Conservation (phyloP, 2,113 vertebrate genomes). For the Urocynchramus pylzowi region DNA sequence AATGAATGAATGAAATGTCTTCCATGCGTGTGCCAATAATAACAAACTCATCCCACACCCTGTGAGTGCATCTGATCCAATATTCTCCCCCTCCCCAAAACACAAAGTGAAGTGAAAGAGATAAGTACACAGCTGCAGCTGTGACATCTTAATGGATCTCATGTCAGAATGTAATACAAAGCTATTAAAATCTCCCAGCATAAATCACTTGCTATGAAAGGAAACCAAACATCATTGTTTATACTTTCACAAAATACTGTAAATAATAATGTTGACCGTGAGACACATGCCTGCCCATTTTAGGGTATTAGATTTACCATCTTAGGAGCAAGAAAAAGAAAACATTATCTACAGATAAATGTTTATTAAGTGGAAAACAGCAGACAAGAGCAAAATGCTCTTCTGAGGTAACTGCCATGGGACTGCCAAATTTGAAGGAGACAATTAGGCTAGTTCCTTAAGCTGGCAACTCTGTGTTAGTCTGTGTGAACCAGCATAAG, state of each 20-base stretch:
- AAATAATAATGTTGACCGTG: not conserved
- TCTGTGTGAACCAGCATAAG: not conserved
- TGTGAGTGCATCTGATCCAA: not conserved
- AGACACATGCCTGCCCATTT: not conserved
- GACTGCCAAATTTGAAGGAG: not conserved
- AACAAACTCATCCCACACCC: not conserved
- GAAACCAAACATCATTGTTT: not conserved
- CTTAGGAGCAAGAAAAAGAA: not conserved
- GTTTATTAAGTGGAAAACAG: not conserved
- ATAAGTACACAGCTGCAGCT: not conserved
- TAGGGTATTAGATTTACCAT: not conserved
- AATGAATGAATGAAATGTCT: not conserved
- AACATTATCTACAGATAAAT: not conserved
- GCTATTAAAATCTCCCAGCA: not conserved
- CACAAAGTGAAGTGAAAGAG: not conserved
- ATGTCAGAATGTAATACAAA: not conserved
- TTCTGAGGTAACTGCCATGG: not conserved
- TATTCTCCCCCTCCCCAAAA: not conserved
- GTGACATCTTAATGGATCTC: not conserved
- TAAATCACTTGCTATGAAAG: not conserved
- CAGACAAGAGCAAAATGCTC: not conserved
- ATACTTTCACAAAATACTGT: not conserved
- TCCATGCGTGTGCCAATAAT: not conserved
- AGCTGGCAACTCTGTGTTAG: not conserved
- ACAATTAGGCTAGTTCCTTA: not conserved